Conservation (phyloP, 1,140 invertebrate species). For the Lycorma delicatula region DNA sequence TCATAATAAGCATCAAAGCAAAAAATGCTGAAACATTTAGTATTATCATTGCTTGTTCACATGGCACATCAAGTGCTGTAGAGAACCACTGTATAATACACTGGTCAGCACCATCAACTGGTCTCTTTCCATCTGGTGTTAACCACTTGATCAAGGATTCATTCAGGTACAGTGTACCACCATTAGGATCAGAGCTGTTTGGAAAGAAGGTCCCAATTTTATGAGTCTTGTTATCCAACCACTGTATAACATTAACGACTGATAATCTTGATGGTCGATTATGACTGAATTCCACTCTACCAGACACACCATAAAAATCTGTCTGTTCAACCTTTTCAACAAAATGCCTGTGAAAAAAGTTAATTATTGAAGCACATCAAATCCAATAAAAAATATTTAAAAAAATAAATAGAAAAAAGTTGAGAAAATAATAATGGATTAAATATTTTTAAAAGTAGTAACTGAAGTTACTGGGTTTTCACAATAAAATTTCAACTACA, state of each 20-base stretch:
- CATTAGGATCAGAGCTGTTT: slow-evolving; percentile 19
- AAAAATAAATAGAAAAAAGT: too few species aligned
- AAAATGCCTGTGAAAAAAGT: slow-evolving; percentile 40
- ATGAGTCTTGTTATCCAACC: slow-evolving; percentile 43
- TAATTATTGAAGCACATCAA: too few species aligned
- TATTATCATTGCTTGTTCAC: background rate
- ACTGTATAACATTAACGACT: slow-evolving; percentile 62
- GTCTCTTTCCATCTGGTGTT: slow-evolving; percentile 44
- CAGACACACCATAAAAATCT: slow-evolving; percentile 69
- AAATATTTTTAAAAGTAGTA: too few species aligned
- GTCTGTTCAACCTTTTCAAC: slow-evolving; percentile 47
- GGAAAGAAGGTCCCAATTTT: slow-evolving; percentile 57
- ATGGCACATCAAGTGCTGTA: slow-evolving; percentile 45
- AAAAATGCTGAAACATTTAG: background rate
- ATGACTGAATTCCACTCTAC: slow-evolving; percentile 55
- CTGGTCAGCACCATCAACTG: slow-evolving; percentile 56
- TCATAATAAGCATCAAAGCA: too few species aligned
- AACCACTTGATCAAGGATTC: slow-evolving; percentile 52
- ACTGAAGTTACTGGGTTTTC: too few species aligned
- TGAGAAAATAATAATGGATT: too few species aligned
- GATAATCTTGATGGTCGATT: slow-evolving; percentile 58
- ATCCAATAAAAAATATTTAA: too few species aligned
- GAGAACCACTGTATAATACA: slow-evolving; percentile 60
- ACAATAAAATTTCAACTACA: background rate
- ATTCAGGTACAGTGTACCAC: slow-evolving; percentile 43